Conservation (phyloP, 1,140 invertebrate species). For the Atopsyche davidsoni region DNA sequence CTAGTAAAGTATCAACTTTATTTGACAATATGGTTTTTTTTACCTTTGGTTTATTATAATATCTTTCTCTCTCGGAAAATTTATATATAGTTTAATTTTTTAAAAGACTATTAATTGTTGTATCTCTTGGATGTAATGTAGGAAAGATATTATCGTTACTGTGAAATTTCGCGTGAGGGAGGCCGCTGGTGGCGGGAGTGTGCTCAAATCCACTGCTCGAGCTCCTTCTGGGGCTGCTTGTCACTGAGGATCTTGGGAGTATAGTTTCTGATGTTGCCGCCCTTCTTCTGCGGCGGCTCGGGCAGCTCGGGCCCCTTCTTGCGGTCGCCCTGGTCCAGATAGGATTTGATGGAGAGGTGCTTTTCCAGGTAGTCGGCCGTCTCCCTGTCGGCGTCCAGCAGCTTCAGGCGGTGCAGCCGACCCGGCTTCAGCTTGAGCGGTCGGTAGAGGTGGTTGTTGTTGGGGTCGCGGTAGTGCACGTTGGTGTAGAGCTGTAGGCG, state of each 20-base stretch:
- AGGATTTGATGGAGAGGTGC: slow-evolving; percentile 55
- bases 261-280: slow-evolving; percentile 57
- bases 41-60: neutral
- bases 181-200: too few relatives aligned
- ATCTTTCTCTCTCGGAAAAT: too few relatives aligned
- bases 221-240: slow-evolving; percentile 40
- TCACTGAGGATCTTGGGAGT: slow-evolving; percentile 57
- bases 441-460: slow-evolving; percentile 49
- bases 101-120: too few relatives aligned
- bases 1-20: too few relatives aligned
- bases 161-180: too few relatives aligned
- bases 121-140: too few relatives aligned
- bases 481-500: slow-evolving; percentile 47
- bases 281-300: slow-evolving; percentile 41
- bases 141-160: too few relatives aligned
- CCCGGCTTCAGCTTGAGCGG: slow-evolving; percentile 48
- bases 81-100: too few relatives aligned
- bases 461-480: slow-evolving; percentile 44
- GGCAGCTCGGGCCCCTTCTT: slow-evolving; percentile 31
- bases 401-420: slow-evolving; percentile 42
- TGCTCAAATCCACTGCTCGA: slow-evolving; percentile 43
- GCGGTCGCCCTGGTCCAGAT: slow-evolving; percentile 49
- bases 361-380: slow-evolving; percentile 48
- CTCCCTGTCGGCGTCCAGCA: slow-evolving; percentile 39
- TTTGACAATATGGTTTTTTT: too few relatives aligned